These are phyloP conservation scores for Turnix velox DNA, from an alignment of 2,113 vertebrate genomes.

Conservation along the genomic window DNA sequence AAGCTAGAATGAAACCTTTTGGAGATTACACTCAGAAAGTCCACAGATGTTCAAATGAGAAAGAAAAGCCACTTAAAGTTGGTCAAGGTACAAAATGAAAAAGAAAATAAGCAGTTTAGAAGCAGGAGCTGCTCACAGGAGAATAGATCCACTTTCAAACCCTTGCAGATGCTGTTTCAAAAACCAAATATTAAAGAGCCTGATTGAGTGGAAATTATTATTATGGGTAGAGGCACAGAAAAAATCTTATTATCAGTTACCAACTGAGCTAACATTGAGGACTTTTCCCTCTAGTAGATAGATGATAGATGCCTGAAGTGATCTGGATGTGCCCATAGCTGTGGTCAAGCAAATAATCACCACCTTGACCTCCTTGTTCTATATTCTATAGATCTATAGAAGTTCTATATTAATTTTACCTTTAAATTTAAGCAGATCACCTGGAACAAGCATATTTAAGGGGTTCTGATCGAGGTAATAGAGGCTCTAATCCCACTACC, in stretches of 20 bases:
- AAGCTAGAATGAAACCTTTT: not conserved
- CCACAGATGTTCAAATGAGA: not conserved
- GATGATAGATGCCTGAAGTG: accelerated
- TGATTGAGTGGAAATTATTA: not conserved
- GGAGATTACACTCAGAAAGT: not conserved
- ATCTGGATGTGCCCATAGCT: not conserved
- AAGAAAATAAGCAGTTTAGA: slow-evolving; percentile 12
- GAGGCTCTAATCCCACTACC: not conserved
- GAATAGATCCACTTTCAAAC: not conserved
- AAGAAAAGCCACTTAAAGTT: not conserved
- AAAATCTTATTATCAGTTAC: not conserved
- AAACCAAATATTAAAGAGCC: not conserved
- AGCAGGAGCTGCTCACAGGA: not conserved
- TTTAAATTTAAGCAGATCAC: not conserved
- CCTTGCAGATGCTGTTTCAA: not conserved
- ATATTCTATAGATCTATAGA: too few relatives aligned
- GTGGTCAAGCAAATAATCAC: not conserved
- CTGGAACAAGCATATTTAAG: not conserved
- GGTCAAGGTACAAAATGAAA: not conserved
- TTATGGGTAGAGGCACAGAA: not conserved
- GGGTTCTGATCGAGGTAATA: not conserved
- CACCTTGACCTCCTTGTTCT: not conserved
- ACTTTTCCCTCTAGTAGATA: not conserved
- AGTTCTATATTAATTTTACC: not conserved
- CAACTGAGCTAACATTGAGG: not conserved